Conservation (phyloP, 2,797 vertebrate species). For the Varecia variegata region DNA sequence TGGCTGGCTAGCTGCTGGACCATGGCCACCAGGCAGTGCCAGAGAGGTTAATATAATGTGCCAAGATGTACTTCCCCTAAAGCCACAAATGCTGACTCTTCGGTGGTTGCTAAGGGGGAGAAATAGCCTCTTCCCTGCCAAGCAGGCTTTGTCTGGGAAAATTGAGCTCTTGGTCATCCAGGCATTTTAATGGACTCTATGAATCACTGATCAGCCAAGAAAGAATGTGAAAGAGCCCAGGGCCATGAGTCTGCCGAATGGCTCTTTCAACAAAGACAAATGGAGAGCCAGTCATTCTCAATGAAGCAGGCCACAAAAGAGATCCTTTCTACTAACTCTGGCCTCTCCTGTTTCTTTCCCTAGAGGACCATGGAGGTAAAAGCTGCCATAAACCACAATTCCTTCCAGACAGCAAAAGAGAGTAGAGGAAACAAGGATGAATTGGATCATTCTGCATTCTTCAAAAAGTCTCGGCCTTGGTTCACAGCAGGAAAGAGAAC, state of each 20-base stretch:
- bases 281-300: slow-evolving; percentile 46
- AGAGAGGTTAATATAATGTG: slow-evolving; percentile 49
- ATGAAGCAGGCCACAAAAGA: slow-evolving; percentile 39
- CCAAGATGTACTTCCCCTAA: neutral
- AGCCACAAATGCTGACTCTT: slow-evolving; percentile 55
- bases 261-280: slow-evolving; percentile 69
- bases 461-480: slow-evolving; percentile 24
- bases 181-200: slow-evolving; percentile 73
- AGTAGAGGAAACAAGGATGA: slow-evolving; percentile 29
- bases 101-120: slow-evolving; percentile 51
- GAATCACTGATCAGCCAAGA: slow-evolving; percentile 68
- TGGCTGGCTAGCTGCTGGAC: slow-evolving; percentile 34
- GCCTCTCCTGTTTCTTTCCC: slow-evolving; percentile 44
- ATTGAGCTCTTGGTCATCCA: slow-evolving; percentile 72
- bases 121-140: slow-evolving; percentile 59
- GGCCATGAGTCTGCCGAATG: slow-evolving; percentile 44
- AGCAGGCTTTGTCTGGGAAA: slow-evolving; percentile 40
- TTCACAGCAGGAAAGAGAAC: neutral
- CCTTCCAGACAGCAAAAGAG: slow-evolving; percentile 46
- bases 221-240: slow-evolving; percentile 45
- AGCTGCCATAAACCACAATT: slow-evolving; percentile 62
- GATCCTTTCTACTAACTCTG: neutral
- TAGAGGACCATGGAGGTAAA: slow-evolving; percentile 42
- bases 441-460: neutral
- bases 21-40: slow-evolving; percentile 43